Percentiles rank a stretch among this genome's conserved stretches.
phyloP scores from a whole-genome alignment of 2,113 vertebrate genomes.

The Nerophis lumbriciformis region DNA sequence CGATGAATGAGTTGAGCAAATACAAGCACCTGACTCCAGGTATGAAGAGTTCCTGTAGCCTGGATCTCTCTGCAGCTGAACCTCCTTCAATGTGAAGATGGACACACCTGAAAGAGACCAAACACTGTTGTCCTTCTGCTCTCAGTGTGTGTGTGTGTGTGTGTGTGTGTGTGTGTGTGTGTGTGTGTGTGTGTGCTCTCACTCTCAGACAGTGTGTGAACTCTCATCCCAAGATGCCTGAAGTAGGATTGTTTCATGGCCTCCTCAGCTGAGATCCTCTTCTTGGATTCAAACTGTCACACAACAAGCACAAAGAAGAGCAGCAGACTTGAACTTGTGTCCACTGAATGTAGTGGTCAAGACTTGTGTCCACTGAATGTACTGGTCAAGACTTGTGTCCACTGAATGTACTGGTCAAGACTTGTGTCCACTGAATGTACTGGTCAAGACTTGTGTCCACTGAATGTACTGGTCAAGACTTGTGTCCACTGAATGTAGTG shows the following conservation, averaged over 20 bases:
- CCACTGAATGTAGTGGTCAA: too few relatives aligned
- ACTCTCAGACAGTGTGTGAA: slow-evolving; percentile 91
- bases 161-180: not conserved
- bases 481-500: too few relatives aligned
- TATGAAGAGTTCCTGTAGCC: slow-evolving; percentile 95
- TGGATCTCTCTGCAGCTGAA: slow-evolving; percentile 95
- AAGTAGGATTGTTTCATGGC: slow-evolving; percentile 97
- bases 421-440: too few relatives aligned
- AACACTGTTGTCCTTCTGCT: not conserved
- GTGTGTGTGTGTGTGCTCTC: slow-evolving; percentile 52
- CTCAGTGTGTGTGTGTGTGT: not conserved
- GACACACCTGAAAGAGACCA: slow-evolving; percentile 78
- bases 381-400: too few relatives aligned
- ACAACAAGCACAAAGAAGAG: slow-evolving; percentile 19
- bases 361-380: too few relatives aligned
- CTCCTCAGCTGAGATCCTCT: slow-evolving; percentile 93
- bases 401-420: too few relatives aligned
- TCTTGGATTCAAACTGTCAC: slow-evolving; percentile 92
- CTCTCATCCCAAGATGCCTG: slow-evolving; percentile 87
- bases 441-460: too few relatives aligned
- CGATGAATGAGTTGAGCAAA: not conserved
- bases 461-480: too few relatives aligned
- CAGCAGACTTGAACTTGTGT: not conserved
- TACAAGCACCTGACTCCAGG: slow-evolving; percentile 85
- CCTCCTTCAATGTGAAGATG: slow-evolving; percentile 97